Evolutionary conservation across 1,140 invertebrate species (phyloP).

Genomic region (Ditylenchus dipsaci): DNA sequence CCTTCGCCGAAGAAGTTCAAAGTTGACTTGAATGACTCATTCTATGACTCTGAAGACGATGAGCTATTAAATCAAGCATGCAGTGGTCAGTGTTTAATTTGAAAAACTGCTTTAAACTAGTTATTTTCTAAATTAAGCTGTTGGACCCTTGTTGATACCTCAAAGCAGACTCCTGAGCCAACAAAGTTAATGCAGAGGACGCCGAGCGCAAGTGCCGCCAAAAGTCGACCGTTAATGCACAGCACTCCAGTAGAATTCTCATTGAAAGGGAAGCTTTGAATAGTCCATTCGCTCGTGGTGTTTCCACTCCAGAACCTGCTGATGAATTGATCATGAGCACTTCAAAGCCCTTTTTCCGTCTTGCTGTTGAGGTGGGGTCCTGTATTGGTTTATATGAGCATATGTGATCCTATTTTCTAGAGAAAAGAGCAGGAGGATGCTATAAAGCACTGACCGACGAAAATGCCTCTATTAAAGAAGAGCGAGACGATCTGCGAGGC

Average conservation of each 20-base stretch:
- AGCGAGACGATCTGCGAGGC: not conserved
- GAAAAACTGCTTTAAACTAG: too few relatives aligned
- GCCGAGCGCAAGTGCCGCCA: not conserved
- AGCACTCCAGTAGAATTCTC: not conserved
- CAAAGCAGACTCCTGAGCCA: not conserved
- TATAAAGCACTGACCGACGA: not conserved
- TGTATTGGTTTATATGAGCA: not conserved
- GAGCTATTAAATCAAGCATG: conserved; percentile 6
- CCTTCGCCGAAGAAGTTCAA: not conserved
- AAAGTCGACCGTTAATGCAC: too few relatives aligned
- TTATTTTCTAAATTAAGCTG: too few relatives aligned
- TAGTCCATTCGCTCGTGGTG: not conserved
- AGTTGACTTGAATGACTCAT: conserved; percentile 6
- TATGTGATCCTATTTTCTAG: not conserved
- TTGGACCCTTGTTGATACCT: not conserved
- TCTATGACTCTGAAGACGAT: conserved; percentile 9
- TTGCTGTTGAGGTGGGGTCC: not conserved
- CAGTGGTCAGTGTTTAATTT: not conserved
- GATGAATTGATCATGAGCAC: conserved; percentile 1
- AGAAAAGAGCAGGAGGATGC: not conserved
- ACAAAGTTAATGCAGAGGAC: not conserved
- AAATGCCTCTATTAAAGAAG: not conserved
- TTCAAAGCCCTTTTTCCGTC: conserved; percentile 4
- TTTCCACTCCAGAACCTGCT: not conserved
- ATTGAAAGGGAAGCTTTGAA: conserved; percentile 3